These are phyloP conservation scores for Tholera decimalis DNA, from an alignment of 2,888 invertebrate species.

Conservation along the genomic window DNA sequence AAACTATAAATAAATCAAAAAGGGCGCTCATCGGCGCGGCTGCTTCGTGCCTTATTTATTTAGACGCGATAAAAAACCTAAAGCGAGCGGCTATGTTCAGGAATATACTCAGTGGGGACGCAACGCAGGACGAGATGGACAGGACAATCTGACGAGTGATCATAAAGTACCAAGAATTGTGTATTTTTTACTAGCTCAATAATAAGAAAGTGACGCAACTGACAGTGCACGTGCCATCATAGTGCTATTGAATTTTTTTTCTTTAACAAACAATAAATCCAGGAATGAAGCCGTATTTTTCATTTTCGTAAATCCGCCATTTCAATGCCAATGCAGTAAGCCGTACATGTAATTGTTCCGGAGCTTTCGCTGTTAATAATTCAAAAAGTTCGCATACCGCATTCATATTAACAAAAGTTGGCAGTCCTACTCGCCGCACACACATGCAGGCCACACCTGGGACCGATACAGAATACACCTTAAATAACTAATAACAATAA, in stretches of 20 bases:
- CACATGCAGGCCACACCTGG: conserved; percentile 68
- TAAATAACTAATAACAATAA: no score
- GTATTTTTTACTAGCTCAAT: neutral
- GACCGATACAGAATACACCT: no score
- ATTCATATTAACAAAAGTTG: conserved; percentile 61
- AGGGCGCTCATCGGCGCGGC: conserved; percentile 72
- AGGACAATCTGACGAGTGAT: conserved; percentile 30
- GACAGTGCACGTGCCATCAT: neutral
- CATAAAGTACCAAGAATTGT: conserved; percentile 5
- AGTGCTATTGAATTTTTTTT: neutral
- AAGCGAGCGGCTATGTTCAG: conserved; percentile 36
- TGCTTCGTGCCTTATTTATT: conserved; percentile 77
- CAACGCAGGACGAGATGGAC: conserved; percentile 9
- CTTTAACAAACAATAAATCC: neutral
- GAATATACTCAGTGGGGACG: conserved; percentile 46
- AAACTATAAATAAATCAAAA: conserved; percentile 83
- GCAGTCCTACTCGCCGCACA: conserved; percentile 44
- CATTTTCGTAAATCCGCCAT: conserved; percentile 17
- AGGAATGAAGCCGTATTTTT: conserved; percentile 9
- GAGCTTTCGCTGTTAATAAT: conserved; percentile 42
- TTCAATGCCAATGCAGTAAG: conserved; percentile 32
- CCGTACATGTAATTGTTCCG: conserved; percentile 38
- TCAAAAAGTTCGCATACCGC: conserved; percentile 44
- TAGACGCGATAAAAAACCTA: conserved; percentile 75
- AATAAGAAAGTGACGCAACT: neutral